Conservation (phyloP, 2,888 invertebrate species). For the Hedychridium roseum region DNA sequence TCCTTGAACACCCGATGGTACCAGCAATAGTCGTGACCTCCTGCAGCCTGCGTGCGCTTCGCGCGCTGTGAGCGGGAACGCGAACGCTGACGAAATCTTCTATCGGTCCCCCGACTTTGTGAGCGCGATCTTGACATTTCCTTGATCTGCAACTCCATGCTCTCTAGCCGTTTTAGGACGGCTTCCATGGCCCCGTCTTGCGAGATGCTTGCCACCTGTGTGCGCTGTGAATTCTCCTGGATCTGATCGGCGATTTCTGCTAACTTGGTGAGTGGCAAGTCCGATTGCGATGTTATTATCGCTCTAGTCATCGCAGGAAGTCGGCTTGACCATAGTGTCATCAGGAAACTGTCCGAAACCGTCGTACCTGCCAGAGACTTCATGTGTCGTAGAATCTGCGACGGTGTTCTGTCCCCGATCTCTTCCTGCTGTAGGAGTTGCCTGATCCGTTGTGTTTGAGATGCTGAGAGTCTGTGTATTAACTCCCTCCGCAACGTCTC, state of each 20-base stretch:
- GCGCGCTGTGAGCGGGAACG: not conserved
- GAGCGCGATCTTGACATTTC: slow-evolving; percentile 6
- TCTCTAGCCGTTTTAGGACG: not conserved
- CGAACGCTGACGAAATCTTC: not conserved
- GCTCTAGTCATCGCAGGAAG: too few relatives aligned
- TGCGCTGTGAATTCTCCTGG: not conserved
- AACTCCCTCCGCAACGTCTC: slow-evolving; percentile 42
- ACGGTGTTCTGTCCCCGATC: slow-evolving; percentile 31
- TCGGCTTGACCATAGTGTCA: too few relatives aligned
- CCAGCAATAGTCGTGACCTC: slow-evolving; percentile 13
- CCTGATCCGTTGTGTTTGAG: slow-evolving; percentile 19
- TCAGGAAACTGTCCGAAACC: too few relatives aligned
- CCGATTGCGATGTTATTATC: too few relatives aligned
- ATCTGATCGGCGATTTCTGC: slow-evolving; percentile 6
- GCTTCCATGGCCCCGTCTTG: not conserved
- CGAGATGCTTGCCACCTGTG: not conserved
- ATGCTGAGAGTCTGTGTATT: slow-evolving; percentile 28
- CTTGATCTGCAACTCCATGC: not conserved
- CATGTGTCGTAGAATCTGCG: slow-evolving; percentile 41
- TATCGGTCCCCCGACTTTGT: slow-evolving; percentile 2
- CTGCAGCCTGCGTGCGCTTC: not conserved
- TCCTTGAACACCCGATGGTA: slow-evolving; percentile 19
- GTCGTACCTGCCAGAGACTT: too few relatives aligned
- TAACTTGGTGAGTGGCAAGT: too few relatives aligned
- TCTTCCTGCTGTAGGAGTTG: slow-evolving; percentile 23